Base-by-base conservation (phyloP, 2,113 vertebrate genomes). In the Formicarius rufipectus region DNA sequence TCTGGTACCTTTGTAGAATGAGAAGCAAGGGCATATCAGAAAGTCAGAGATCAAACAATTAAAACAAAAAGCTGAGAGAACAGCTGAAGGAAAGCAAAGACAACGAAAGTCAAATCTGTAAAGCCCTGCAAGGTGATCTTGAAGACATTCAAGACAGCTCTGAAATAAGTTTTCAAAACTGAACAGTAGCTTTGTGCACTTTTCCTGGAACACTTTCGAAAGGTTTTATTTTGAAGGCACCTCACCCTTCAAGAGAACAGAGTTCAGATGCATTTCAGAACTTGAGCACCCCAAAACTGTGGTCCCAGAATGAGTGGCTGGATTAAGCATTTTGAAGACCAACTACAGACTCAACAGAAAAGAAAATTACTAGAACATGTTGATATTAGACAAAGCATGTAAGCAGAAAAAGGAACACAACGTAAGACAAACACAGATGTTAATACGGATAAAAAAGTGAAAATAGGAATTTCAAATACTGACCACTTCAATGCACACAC, bases 1-100 rank as follows among this genome's bases (percentile, higher is more conserved):
- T 55, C 30, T 28, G 37, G 33, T 24, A 67, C 28, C 35, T 59
- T 33, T 72, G 60, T 82, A 71, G 62, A 92, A 79, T 33, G 35
- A 85, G 52, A 93, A 89, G 44, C 13, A 71, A 59, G 30, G 44
- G 66, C 37, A 19, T 50, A 67, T 39, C 6, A 20, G 37, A 76
- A 73, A 89, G 82, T 58, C 77, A 87, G 73, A 95, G 71, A 87
- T 75, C 78, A 78, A 84, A 78, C 50, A 81, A 74, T 78, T 92
- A 82, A 67, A 87, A 71, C 30, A 60, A 60, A 92, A 78, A 87
- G 33, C 8, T 35, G 71, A 42, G n/a, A 74, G 35, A 89, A 82
- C 4, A 71, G 30, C 25, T 50, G 14, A 33, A 87, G 21, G 62
- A 92, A 93, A 82, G 42, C 60, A 75, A 60, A 90, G 74, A 81